Evolutionary conservation across 1,140 invertebrate genomes (phyloP), one percentile per base, ranked within the genome.

Genomic region (Pseudomyrmex cubaensis): DNA sequence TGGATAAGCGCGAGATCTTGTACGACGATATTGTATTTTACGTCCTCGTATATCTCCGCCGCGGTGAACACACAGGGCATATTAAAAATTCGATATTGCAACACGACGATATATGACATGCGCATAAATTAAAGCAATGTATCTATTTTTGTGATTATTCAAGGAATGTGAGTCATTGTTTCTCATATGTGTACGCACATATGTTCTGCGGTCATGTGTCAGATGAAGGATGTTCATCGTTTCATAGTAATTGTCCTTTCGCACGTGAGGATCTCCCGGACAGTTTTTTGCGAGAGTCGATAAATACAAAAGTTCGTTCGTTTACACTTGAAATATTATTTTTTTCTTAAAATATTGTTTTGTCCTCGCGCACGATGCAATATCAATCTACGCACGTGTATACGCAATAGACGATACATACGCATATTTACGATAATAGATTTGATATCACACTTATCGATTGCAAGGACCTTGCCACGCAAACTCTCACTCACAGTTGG

Each of bases 361-460:
- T 25, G 48, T 59, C 5, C 50, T 59, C 22, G 35, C 35, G 35
- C 35, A 35, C 5, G 5, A n/a, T 48, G 12, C 25, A 35, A 59
- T 48, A 61, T 15, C 35, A 80, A 72, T 70, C 46, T 59, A 57
- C 52, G 2, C 17, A 57, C 13, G 25, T 13, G 46, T 5, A n/a
- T 15, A 8, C 35, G 13, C 62, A 64, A 61, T 9, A 10, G 57
- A 64, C 15, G 9, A 35, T 35, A 35, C 35, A 35, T 46, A n/a
- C 76, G 76, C 54, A 59, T 12, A 17, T 80, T 80, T 59, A 50
- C 5, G 15, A 20, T 48, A 35, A 67, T 62, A 77, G 12, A 35
- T 80, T 72, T 48, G 75, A 69, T 25, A 57, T 22, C 2, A 20
- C 2, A 20, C 2, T 50, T 80, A 80, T 80, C 44, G 76, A 80